These are phyloP conservation scores for Yponomeuta malinellus DNA, from an alignment of 2,888 invertebrate genomes.

Conservation along the genomic window DNA sequence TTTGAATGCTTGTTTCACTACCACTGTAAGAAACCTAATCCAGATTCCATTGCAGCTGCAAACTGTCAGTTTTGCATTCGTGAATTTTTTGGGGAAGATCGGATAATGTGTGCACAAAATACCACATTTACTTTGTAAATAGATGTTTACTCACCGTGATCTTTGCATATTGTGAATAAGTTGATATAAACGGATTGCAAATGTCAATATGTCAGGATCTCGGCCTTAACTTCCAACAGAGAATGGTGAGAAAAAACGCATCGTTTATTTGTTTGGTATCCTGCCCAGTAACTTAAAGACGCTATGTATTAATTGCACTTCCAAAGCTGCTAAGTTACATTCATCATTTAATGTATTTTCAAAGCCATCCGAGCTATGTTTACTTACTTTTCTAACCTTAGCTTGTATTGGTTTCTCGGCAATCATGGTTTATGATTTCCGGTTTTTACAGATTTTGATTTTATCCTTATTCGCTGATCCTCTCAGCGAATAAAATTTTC, in stretches of 20 bases:
- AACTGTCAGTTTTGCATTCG: slow-evolving; percentile 10
- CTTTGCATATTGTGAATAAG: slow-evolving; percentile 14
- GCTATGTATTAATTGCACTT: background rate
- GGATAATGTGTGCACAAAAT: slow-evolving; percentile 10
- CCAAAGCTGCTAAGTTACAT: background rate
- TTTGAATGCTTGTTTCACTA: background rate
- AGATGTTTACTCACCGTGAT: background rate
- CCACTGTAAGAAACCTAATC: background rate
- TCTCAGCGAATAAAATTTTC: background rate
- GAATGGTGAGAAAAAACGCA: slow-evolving; percentile 54
- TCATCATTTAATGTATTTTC: background rate
- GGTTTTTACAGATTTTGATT: too few relatives aligned
- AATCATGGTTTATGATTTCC: too few relatives aligned
- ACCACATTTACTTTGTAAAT: slow-evolving; percentile 11
- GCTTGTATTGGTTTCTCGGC: background rate
- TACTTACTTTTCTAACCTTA: background rate
- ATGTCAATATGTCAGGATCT: slow-evolving; percentile 77
- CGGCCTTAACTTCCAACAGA: slow-evolving; percentile 76
- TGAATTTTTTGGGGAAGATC: slow-evolving; percentile 7
- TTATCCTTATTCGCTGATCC: too few relatives aligned
- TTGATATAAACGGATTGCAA: slow-evolving; percentile 61
- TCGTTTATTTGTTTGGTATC: background rate
- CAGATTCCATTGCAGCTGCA: slow-evolving; percentile 8
- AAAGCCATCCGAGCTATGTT: background rate
- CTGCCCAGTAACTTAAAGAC: background rate